Base-by-base conservation (phyloP, 1,140 invertebrate species). In the Lerema accius region DNA sequence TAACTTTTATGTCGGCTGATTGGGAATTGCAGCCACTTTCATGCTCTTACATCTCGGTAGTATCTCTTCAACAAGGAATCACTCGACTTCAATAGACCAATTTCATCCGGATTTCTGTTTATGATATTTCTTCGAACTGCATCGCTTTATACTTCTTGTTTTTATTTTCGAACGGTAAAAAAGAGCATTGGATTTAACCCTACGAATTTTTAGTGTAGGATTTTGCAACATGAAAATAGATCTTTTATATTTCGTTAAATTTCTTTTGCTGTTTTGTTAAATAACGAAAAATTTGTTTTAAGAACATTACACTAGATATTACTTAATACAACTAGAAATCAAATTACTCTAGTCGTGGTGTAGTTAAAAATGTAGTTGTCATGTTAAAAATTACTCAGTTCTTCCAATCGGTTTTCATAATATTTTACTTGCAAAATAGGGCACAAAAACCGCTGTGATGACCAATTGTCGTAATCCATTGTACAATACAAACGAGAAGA, bases 41-140 rank as follows among this genome's bases (percentile, higher is more conserved):
- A 28, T n/a, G 17, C 5, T 14, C 11, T 48, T n/a, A 9, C n/a
- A 48, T 11, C 19, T 11, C n/a, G 3, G 3, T 26, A 6, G 45
- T 48, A 48, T 48, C 45, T 19, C 11, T 48, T 32, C 28, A 48
- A 48, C 45, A 28, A 48, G 45, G 43, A 48, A 48, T 28, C 19
- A 48, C 23, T 32, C 16, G n/a, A 11, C 23, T 9, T 11, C 19
- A 48, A 48, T 48, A 13, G 6, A 26, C 1, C 3, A 48, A 11
- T 28, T 28, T 48, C 28, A 7, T 11, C 17, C 3, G 11, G 11
- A 28, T 13, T 42, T 42, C 6, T 42, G 1, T 13, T 9, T 46
- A 32, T 9, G 9, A 32, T 32, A 1, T 32, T 9, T 32, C 9
- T 32, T 32, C 4, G 28, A 39, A 51, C n/a, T 3, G 16, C 32